Evolutionary conservation across 1,140 invertebrate species (phyloP).

Genomic region (Thalassaphorura encarpata): DNA sequence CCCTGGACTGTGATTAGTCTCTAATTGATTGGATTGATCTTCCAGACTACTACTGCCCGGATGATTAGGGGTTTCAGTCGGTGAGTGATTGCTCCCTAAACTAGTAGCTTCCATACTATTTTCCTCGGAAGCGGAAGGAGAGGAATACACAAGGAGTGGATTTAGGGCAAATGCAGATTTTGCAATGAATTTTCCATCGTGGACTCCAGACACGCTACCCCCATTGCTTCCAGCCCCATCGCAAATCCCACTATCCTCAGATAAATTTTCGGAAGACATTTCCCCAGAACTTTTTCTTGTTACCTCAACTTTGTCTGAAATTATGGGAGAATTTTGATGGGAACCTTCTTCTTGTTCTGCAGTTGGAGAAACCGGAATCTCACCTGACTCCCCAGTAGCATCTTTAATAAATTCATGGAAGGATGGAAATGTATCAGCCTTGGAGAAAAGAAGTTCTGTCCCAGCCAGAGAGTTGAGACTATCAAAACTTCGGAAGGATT

Average conservation of each 20-base stretch:
- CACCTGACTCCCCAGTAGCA: background rate
- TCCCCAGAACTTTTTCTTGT: conserved; percentile 6
- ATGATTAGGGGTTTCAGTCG: background rate
- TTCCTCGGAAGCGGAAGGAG: conserved; percentile 16
- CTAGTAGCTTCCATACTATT: conserved; percentile 10
- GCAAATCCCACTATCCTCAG: conserved; percentile 28
- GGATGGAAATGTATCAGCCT: conserved; percentile 30
- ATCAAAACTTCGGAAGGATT: conserved; percentile 31
- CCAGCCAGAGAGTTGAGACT: conserved; percentile 26
- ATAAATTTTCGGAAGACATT: conserved; percentile 29
- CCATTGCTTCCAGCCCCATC: background rate
- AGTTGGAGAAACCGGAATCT: background rate
- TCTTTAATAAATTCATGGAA: background rate
- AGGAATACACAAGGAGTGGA: conserved; percentile 27
- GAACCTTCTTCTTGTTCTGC: background rate
- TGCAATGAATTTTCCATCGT: conserved; percentile 19
- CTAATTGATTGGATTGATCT: background rate
- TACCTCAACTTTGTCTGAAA: background rate
- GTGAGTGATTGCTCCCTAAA: conserved; percentile 1
- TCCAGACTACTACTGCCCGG: conserved; percentile 1
- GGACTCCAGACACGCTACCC: conserved; percentile 1
- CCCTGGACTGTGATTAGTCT: background rate
- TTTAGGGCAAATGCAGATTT: conserved; percentile 32
- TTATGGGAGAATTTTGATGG: background rate
- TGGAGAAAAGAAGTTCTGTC: conserved; percentile 31